These are phyloP conservation scores for Drosophila imparisetae DNA, from an alignment of 2,888 invertebrate genomes.

Conservation along the genomic window DNA sequence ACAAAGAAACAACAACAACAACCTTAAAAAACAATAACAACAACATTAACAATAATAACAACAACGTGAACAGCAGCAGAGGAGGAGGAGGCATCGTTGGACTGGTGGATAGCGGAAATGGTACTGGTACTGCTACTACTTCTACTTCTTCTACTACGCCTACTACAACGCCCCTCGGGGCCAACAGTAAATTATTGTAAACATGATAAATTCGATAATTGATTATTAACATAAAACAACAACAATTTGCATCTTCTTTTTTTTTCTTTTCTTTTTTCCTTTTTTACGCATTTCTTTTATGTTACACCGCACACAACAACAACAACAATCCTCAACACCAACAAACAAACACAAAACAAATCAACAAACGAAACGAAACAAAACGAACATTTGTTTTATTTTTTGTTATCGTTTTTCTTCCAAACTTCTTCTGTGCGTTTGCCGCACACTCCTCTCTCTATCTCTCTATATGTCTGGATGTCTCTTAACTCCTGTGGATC, in stretches of 20 bases:
- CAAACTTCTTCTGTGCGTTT: constrained; percentile 26
- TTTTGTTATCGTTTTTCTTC: constrained; percentile 53
- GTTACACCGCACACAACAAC: constrained; percentile 18
- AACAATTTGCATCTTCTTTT: constrained; percentile 84
- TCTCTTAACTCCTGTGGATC: constrained; percentile 10
- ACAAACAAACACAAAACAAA: not conserved
- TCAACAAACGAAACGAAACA: constrained; percentile 24
- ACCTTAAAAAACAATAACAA: constrained; percentile 31
- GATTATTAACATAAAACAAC: constrained; percentile 85
- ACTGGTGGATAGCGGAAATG: constrained; percentile 79
- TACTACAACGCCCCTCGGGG: constrained; percentile 85
- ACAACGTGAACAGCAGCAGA: constrained; percentile 38
- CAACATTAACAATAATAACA: constrained; percentile 35
- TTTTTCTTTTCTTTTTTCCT: constrained; percentile 55
- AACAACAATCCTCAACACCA: not conserved
- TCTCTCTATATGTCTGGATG: not conserved
- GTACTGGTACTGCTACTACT: constrained; percentile 83
- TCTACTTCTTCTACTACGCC: constrained; percentile 79
- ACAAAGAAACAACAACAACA: constrained; percentile 34
- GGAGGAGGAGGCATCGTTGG: constrained; percentile 48
- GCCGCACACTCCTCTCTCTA: not conserved
- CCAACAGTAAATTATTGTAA: constrained; percentile 86
- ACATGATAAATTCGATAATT: constrained; percentile 84
- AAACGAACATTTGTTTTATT: constrained; percentile 44
- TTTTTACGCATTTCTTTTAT: constrained; percentile 47